Percentiles rank a stretch among this genome's conserved stretches.
phyloP scores from a whole-genome alignment of 2,113 vertebrate genomes.

The Amphiprion ocellaris region DNA sequence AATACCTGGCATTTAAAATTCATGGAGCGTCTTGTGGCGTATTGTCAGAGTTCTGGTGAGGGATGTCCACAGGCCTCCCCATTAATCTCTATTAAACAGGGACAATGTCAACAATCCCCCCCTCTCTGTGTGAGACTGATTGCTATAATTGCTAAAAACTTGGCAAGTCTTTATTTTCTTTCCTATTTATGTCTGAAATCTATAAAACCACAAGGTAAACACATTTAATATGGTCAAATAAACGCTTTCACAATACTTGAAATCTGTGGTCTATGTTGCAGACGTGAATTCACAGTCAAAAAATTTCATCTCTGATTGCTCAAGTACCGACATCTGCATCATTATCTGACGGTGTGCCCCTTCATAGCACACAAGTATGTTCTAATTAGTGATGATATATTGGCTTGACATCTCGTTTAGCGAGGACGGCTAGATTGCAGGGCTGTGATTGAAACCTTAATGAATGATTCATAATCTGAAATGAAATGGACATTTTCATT shows the following conservation, averaged over 20 bases:
- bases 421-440: slow-evolving; percentile 43
- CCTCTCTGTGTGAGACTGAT: slow-evolving; percentile 15
- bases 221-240: background rate
- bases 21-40: slow-evolving; percentile 59
- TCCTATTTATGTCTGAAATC: background rate
- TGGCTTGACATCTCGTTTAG: slow-evolving; percentile 69
- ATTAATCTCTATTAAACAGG: slow-evolving; percentile 76
- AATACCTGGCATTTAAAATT: slow-evolving; percentile 72
- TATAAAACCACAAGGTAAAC: background rate
- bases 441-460: slow-evolving; percentile 66
- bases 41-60: slow-evolving; percentile 68
- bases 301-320: slow-evolving; percentile 51
- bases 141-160: slow-evolving; percentile 12
- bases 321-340: slow-evolving; percentile 57
- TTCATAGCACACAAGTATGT: slow-evolving; percentile 54
- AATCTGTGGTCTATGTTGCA: slow-evolving; percentile 1
- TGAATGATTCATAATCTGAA: slow-evolving; percentile 67
- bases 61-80: slow-evolving; percentile 64
- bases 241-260: background rate
- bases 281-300: slow-evolving; percentile 7
- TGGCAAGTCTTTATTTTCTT: background rate
- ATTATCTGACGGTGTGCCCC: slow-evolving; percentile 48
- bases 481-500: slow-evolving; percentile 65
- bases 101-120: slow-evolving; percentile 49
- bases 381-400: slow-evolving; percentile 67